These are phyloP conservation scores for Smittia aterrima DNA, from an alignment of 2,888 invertebrate species.

Conservation along the genomic window DNA sequence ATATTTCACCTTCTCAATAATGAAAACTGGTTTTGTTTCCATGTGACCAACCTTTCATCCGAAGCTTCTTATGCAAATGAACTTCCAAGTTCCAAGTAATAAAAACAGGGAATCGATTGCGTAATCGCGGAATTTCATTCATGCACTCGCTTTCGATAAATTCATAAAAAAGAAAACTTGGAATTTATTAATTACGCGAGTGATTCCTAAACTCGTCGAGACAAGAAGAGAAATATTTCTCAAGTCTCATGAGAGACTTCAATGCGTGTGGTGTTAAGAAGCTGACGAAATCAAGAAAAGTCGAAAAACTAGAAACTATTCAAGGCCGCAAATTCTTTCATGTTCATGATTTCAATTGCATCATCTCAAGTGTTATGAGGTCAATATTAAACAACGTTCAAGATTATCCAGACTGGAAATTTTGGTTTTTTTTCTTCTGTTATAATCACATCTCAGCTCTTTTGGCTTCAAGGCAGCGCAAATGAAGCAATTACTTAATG, in stretches of 20 bases:
- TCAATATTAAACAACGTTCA: not conserved
- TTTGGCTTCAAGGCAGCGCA: too few relatives aligned
- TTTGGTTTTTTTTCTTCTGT: not conserved
- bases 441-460: too few relatives aligned
- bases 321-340: not conserved
- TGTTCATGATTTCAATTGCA: not conserved
- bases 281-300: not conserved
- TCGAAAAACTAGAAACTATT: slow-evolving; percentile 10
- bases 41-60: too few relatives aligned
- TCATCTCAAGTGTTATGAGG: not conserved
- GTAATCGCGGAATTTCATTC: not conserved
- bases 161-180: not conserved
- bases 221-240: not conserved
- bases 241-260: not conserved
- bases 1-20: too few relatives aligned
- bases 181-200: not conserved
- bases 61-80: too few relatives aligned
- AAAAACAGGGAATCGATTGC: too few relatives aligned
- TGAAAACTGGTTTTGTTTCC: too few relatives aligned
- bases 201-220: not conserved
- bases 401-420: slow-evolving; percentile 15
- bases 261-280: not conserved
- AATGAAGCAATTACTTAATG: too few relatives aligned
- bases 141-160: not conserved
- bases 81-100: too few relatives aligned